These are phyloP conservation scores for Ceratina australensis DNA, from an alignment of 1,140 invertebrate genomes.

Conservation along the genomic window DNA sequence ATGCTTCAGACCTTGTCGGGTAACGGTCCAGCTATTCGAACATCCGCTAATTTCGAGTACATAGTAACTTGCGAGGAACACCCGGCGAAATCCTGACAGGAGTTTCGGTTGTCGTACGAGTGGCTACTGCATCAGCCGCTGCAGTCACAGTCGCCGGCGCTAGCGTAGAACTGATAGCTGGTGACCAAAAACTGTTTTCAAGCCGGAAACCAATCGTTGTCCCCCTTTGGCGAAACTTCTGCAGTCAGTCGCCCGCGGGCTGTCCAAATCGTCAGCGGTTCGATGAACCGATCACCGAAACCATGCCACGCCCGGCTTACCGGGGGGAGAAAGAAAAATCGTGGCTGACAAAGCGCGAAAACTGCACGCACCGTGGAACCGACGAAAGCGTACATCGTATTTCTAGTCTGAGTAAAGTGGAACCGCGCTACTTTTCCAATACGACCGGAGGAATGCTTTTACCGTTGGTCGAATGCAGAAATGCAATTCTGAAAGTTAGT, in stretches of 20 bases:
- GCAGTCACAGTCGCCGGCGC: not conserved
- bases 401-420: not conserved
- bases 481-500: too few relatives aligned
- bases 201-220: slow-evolving; percentile 38
- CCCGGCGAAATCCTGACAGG: slow-evolving; percentile 16
- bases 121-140: slow-evolving; percentile 4
- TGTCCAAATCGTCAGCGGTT: not conserved
- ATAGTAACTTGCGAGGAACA: not conserved
- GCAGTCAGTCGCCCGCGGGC: not conserved
- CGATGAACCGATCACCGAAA: slow-evolving; percentile 5
- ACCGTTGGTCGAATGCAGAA: not conserved
- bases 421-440: slow-evolving; percentile 17
- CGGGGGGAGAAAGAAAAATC: slow-evolving; percentile 20
- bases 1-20: not conserved
- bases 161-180: slow-evolving; percentile 22
- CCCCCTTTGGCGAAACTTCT: slow-evolving; percentile 30
- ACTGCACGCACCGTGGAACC: not conserved
- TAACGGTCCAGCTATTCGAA: slow-evolving; percentile 4
- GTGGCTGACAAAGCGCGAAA: slow-evolving; percentile 24
- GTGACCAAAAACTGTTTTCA: slow-evolving; percentile 41
- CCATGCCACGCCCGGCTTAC: not conserved
- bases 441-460: not conserved
- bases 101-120: slow-evolving; percentile 35
- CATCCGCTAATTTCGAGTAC: slow-evolving; percentile 18
- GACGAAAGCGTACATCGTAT: not conserved